phyloP scores from a whole-genome alignment of 2,888 invertebrate species.

The Saturnia japonica region DNA sequence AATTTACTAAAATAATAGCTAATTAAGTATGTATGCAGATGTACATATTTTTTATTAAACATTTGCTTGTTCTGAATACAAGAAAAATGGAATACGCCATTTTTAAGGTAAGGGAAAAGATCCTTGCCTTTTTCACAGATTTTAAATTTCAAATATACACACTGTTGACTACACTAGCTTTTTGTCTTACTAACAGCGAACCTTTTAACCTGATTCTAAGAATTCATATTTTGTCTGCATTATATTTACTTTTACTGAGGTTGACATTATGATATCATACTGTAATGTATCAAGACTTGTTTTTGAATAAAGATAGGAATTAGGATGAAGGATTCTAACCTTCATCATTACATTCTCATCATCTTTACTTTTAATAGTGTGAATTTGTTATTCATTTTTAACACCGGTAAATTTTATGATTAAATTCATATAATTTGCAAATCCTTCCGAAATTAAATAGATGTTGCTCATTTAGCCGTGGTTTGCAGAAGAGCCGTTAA shows the following conservation, averaged over 20 bases:
- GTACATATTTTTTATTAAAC: neutral
- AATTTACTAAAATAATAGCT: neutral
- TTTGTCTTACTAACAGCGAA: slow-evolving; percentile 1
- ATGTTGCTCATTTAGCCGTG: too few species aligned
- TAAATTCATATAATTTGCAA: neutral
- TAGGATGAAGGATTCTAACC: neutral
- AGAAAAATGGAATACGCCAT: neutral
- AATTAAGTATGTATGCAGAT: neutral
- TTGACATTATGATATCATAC: neutral
- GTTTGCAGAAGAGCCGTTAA: too few species aligned
- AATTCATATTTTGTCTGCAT: neutral
- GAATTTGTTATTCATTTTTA: neutral
- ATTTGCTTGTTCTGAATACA: neutral
- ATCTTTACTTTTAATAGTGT: neutral
- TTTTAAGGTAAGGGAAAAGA: neutral
- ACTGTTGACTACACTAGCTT: neutral
- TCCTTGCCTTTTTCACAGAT: neutral
- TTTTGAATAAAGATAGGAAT: neutral
- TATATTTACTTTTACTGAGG: neutral
- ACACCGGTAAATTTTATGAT: neutral
- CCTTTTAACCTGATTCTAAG: slow-evolving; percentile 6
- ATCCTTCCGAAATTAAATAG: neutral
- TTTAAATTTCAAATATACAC: neutral
- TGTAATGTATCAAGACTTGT: neutral
- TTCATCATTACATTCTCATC: neutral